Evolutionary conservation across 2,888 invertebrate genomes (phyloP).

Genomic region (Polia nebulosa): DNA sequence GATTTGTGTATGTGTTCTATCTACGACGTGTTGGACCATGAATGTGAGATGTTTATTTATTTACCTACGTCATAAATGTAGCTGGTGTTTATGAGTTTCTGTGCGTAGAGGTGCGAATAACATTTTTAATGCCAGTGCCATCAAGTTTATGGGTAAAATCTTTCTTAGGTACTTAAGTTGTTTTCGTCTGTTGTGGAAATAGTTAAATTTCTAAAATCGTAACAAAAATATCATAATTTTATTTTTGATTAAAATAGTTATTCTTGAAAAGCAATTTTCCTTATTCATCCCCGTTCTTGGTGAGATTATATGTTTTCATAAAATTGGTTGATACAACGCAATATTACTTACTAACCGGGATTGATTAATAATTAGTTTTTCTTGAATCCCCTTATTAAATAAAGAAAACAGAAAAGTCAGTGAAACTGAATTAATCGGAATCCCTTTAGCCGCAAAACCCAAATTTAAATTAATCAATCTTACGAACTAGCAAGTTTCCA

Average conservation of each 20-base stretch:
- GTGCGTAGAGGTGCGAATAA: slow-evolving; percentile 37
- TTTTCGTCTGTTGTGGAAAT: neutral
- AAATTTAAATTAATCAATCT: slow-evolving; percentile 63
- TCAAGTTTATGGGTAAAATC: slow-evolving; percentile 31
- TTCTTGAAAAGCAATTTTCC: neutral
- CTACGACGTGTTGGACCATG: slow-evolving; percentile 23
- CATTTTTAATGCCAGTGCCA: slow-evolving; percentile 36
- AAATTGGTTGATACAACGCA: neutral
- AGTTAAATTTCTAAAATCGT: neutral
- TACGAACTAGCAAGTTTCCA: slow-evolving; percentile 41
- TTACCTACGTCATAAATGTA: slow-evolving; percentile 54
- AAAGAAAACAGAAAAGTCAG: slow-evolving; percentile 6
- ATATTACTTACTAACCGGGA: neutral
- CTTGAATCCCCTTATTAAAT: neutral
- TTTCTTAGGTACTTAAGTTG: slow-evolving; percentile 1
- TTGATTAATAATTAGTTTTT: neutral
- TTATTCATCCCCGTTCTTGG: neutral
- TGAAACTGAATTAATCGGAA: slow-evolving; percentile 41
- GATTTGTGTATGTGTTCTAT: slow-evolving; percentile 55
- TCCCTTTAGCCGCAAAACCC: slow-evolving; percentile 26
- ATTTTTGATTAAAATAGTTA: neutral
- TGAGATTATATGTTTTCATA: neutral
- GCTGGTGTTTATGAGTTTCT: slow-evolving; percentile 42
- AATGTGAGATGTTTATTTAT: slow-evolving; percentile 60
- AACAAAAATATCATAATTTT: neutral